Percentiles rank a stretch among this genome's conserved stretches.
Evolutionary conservation across 2,888 invertebrate species (phyloP).

Genomic region (Desoria tigrina): DNA sequence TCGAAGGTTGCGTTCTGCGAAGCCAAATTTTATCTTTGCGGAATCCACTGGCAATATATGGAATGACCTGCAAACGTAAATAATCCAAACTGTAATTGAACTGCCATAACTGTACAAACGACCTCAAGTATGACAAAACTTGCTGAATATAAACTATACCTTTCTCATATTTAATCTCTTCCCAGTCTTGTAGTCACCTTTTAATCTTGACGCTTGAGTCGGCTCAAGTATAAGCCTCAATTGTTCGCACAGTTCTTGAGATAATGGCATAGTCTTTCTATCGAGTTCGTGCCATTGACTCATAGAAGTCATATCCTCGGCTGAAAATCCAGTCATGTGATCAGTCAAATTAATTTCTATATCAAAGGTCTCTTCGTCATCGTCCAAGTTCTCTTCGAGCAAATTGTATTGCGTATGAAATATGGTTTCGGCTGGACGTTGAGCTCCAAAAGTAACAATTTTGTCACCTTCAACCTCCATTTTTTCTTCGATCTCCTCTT

Average conservation of each 20-base stretch:
- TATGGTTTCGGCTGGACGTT: constrained; percentile 71
- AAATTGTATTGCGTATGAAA: constrained; percentile 66
- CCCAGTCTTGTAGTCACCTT: constrained; percentile 95
- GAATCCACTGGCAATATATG: constrained; percentile 98
- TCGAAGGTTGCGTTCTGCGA: constrained; percentile 89
- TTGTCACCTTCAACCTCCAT: constrained; percentile 70
- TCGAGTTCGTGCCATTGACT: constrained; percentile 53
- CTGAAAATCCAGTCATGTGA: constrained; percentile 18
- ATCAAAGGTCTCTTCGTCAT: not conserved
- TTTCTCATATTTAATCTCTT: constrained; percentile 97
- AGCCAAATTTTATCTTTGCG: constrained; percentile 99
- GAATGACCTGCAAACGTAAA: constrained; percentile 75
- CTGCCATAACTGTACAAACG: constrained; percentile 3
- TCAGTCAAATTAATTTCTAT: not conserved
- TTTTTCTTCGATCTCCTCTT: constrained; percentile 58
- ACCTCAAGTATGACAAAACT: too few species aligned
- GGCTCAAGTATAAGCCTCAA: constrained; percentile 92
- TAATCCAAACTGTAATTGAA: constrained; percentile 16
- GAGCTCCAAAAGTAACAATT: constrained; percentile 67
- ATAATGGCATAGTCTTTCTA: constrained; percentile 60
- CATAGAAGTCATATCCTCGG: constrained; percentile 36
- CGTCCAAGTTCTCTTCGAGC: constrained; percentile 29
- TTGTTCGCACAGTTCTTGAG: constrained; percentile 88
- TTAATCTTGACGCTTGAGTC: constrained; percentile 84
- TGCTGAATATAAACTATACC: constrained; percentile 50